phyloP scores from a whole-genome alignment of 2,797 vertebrate species.

The Jordanella pulchra region DNA sequence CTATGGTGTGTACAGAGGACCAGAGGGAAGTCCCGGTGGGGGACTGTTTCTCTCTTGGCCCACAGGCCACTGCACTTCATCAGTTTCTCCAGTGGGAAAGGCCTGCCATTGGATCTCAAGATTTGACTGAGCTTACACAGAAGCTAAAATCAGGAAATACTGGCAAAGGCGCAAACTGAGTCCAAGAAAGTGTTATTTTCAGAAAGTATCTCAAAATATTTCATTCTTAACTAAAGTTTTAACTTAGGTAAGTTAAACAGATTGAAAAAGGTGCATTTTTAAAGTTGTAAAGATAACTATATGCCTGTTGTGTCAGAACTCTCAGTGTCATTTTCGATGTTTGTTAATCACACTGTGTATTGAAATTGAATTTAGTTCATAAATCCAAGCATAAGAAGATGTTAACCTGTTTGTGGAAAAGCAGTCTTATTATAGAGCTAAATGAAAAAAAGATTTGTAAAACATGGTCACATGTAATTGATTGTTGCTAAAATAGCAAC shows the following conservation, averaged over 20 bases:
- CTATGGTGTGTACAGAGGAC: conserved; percentile 77
- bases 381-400: conserved; percentile 16
- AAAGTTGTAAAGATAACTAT: background rate
- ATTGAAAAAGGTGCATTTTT: background rate
- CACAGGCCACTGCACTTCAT: conserved; percentile 74
- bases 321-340: conserved; percentile 29
- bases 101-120: conserved; percentile 48
- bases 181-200: conserved; percentile 13
- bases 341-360: conserved; percentile 54
- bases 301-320: conserved; percentile 24
- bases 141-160: conserved; percentile 32
- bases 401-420: conserved; percentile 5
- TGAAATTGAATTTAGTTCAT: conserved; percentile 61
- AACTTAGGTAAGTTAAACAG: background rate
- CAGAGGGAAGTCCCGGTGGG: conserved; percentile 79
- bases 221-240: background rate
- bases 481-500: conserved; percentile 25
- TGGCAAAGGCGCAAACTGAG: background rate
- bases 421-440: conserved; percentile 22
- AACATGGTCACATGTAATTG: conserved; percentile 36
- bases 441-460: conserved; percentile 31
- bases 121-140: conserved; percentile 21
- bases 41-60: conserved; percentile 66
- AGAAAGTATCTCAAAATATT: conserved; percentile 1
- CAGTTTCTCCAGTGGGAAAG: conserved; percentile 75